phyloP scores from a whole-genome alignment of 2,797 vertebrate species.

The Botia kubotai region DNA sequence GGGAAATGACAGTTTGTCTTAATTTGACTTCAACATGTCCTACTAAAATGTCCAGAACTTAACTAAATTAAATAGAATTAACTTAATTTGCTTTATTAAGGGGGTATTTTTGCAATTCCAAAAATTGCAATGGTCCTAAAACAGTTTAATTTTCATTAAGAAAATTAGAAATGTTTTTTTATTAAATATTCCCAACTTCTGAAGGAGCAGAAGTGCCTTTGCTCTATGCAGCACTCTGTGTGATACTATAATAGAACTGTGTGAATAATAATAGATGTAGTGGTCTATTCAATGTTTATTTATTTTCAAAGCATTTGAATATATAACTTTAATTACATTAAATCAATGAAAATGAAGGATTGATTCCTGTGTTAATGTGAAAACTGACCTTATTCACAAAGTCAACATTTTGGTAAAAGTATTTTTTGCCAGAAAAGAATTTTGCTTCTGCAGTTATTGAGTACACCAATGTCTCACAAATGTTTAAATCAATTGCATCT shows the following conservation, averaged over 20 bases:
- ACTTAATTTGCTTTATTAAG: too few relatives aligned
- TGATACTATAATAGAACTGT: too few relatives aligned
- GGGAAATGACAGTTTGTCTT: too few relatives aligned
- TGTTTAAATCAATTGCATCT: too few relatives aligned
- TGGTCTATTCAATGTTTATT: neutral
- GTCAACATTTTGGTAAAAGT: too few relatives aligned
- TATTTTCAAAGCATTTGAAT: neutral
- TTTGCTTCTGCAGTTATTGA: neutral
- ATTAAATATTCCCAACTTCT: neutral
- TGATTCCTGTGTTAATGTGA: neutral
- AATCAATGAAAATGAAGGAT: neutral
- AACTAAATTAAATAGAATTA: too few relatives aligned
- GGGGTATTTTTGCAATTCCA: neutral
- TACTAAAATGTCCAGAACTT: too few relatives aligned
- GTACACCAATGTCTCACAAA: neutral
- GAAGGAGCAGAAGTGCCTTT: conserved; percentile 31
- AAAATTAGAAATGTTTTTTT: neutral
- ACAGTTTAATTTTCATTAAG: neutral
- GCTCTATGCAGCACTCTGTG: neutral
- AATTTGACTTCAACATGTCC: too few relatives aligned
- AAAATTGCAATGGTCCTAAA: neutral
- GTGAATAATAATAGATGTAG: neutral
- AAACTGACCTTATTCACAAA: neutral
- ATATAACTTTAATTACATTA: neutral
- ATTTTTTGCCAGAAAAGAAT: neutral